phyloP scores from a whole-genome alignment of 2,888 invertebrate genomes.

The Lasioglossum villosulum region DNA sequence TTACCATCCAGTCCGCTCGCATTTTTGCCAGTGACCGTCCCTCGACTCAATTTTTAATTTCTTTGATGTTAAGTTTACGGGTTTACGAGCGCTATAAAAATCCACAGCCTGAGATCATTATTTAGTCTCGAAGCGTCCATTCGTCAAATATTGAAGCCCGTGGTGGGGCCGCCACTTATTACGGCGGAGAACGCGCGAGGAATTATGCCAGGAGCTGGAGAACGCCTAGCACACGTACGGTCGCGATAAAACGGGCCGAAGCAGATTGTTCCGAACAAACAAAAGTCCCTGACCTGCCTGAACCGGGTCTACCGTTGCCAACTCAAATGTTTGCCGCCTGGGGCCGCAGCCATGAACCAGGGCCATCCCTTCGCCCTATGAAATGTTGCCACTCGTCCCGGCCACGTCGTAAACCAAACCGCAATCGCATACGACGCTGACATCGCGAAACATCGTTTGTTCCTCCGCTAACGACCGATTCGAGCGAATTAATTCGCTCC shows the following conservation, averaged over 20 bases:
- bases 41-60: neutral
- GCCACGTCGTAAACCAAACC: constrained; percentile 48
- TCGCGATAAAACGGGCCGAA: constrained; percentile 45
- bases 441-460: constrained; percentile 51
- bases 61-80: too few species aligned
- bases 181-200: constrained; percentile 29
- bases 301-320: constrained; percentile 51
- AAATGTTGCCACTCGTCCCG: constrained; percentile 47
- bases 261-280: constrained; percentile 67
- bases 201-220: constrained; percentile 29
- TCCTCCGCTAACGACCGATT: constrained; percentile 41
- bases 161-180: constrained; percentile 30
- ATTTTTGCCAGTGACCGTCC: neutral
- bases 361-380: constrained; percentile 39
- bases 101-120: neutral
- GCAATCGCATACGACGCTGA: constrained; percentile 54
- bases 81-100: too few species aligned
- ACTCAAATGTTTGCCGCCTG: constrained; percentile 71
- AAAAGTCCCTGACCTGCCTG: constrained; percentile 52
- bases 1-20: neutral
- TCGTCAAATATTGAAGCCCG: constrained; percentile 41
- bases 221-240: constrained; percentile 26
- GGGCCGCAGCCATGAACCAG: constrained; percentile 38
- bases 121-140: neutral
- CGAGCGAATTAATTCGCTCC: constrained; percentile 54